Base-by-base conservation (phyloP, 2,797 vertebrate species). In the Amblyraja radiata region DNA sequence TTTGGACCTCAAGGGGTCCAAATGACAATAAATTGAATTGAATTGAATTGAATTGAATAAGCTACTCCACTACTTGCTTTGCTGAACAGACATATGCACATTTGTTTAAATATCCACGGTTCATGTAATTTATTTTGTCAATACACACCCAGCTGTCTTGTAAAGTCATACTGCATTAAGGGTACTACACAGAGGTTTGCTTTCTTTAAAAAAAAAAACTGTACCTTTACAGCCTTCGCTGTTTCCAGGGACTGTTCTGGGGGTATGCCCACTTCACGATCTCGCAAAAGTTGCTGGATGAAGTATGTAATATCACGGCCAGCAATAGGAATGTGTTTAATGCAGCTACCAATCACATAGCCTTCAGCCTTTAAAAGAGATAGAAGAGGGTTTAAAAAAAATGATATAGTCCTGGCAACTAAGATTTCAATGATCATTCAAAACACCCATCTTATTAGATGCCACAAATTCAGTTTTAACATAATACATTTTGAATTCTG, bases 251-350 rank as follows among this genome's bases (percentile, higher is more conserved):
- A 98, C 94, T 99, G 98, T 77, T 99, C 98, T 0, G 98, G 98
- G 93, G 98, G 98, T 78, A 99, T 99, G 94, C 98, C 98, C 96
- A 99, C 98, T 96, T 99, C 98, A 93, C 98, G 95, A 73, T 99
- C 98, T 95, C 98, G 97, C 95, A 99, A 96, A 94, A 99, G 95
- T 95, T 99, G 98, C 94, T 99, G 98, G 94, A 97, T 99, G 96
- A 99, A 99, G 96, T 99, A 99, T 0, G 98, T 99, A 95, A 99
- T 99, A 97, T 99, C 98, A 93, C 98, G 96, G 3, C 98, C 98
- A 0, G 98, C 98, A 73, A 99, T 99, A 95, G 98, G 98, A 95
- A 99, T 99, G 97, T 99, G 98, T 95, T 99, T 99, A 93, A 99
- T 99, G 95, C 98, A 99, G 97, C 98, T 99, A 93, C 98, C 98